Base-by-base conservation (phyloP, 2,797 vertebrate genomes). In the Propithecus perrieri region DNA sequence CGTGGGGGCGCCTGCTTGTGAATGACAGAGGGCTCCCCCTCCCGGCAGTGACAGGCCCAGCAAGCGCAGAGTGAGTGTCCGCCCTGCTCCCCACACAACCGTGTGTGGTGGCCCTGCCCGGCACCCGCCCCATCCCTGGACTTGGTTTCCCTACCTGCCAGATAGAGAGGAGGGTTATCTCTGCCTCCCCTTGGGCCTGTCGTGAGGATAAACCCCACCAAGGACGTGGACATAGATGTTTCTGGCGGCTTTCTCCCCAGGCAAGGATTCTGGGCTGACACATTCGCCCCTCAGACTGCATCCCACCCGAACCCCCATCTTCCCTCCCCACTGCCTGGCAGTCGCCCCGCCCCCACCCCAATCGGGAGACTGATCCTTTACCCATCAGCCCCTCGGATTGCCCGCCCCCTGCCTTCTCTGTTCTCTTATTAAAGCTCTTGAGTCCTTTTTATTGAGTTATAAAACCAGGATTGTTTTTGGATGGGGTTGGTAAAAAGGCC, bases 361-460 rank as follows among this genome's bases (percentile, higher is more conserved):
- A 24, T 92, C 50, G 35, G 53, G 28, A 94, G 89, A 85, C 92
- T 55, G 61, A 91, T 96, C 85, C 78, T 97, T 98, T 97, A 83
- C 90, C 96, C 94, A 89, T 97, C 85, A 65, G 35, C 81, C 78
- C 94, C 95, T 87, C 74, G 35, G 85, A 84, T 74, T 67, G 46
- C 9, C 4, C 53, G 0, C 5, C 63, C 95, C 93, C 94, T 89
- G 17, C 93, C 93, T 95, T 94, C 86, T 94, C 67, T 18, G 1
- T 92, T 61, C 92, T 41, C 67, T 93, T 97, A 96, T 85, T 98
- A 97, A 97, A 96, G 83, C 74, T 50, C 61, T 79, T 6, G 79
- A 93, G 95, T 89, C 90, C 76, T 97, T 97, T 97, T 98, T 98
- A 98, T 96, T 98, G 97, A 97, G 96, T 97, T 98, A 98, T 95